Percentiles rank a stretch among this genome's conserved stretches.
These are phyloP conservation scores for Halcyon badia DNA, from an alignment of 2,797 vertebrate genomes.

Conservation along the genomic window DNA sequence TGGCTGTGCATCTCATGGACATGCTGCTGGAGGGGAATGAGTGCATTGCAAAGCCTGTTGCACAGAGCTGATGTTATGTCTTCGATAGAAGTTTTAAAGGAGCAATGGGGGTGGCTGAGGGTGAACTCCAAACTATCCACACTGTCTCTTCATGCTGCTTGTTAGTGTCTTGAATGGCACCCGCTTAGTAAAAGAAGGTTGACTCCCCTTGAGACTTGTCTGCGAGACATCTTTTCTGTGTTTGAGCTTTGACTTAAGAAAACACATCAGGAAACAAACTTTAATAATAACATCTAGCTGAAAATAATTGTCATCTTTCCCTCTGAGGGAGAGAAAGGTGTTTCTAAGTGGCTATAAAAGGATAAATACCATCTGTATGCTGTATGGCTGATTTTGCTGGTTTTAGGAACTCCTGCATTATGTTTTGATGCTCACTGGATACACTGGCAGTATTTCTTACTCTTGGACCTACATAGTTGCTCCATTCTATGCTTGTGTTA, in stretches of 20 bases:
- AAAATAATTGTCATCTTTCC: constrained; percentile 18
- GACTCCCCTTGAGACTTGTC: neutral
- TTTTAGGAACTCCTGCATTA: neutral
- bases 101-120: neutral
- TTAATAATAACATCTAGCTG: neutral
- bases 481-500: neutral
- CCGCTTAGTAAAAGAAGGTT: neutral
- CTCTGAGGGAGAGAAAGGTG: neutral
- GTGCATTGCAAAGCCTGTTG: neutral
- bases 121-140: neutral
- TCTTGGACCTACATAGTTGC: neutral
- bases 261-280: neutral
- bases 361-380: neutral
- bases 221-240: neutral
- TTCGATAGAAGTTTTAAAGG: neutral
- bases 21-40: neutral
- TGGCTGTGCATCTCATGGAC: neutral
- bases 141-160: neutral
- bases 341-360: neutral
- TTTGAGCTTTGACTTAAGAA: neutral
- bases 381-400: neutral
- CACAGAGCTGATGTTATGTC: neutral
- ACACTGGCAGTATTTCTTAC: neutral
- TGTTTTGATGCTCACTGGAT: neutral
- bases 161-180: neutral